phyloP scores from a whole-genome alignment of 2,113 vertebrate genomes.

The Oncorhynchus clarkii region DNA sequence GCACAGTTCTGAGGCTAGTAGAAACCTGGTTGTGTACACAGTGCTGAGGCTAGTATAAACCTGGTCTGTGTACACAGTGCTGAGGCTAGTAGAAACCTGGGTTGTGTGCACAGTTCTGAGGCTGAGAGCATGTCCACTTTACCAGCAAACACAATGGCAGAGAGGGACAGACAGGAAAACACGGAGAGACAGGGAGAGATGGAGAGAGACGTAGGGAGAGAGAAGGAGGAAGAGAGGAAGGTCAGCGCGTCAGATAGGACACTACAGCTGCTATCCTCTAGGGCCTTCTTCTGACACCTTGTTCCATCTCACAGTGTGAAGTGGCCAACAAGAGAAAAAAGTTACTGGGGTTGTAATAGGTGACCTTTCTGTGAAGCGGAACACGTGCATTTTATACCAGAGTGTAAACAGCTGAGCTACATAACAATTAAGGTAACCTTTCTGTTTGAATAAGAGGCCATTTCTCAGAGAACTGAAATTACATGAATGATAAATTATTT shows the following conservation, averaged over 20 bases:
- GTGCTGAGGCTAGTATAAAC: too few relatives aligned
- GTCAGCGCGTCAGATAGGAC: slow-evolving; percentile 45
- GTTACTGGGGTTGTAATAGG: slow-evolving; percentile 72
- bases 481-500: slow-evolving; percentile 83
- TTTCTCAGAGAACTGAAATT: slow-evolving; percentile 75
- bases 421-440: slow-evolving; percentile 80
- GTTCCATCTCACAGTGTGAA: slow-evolving; percentile 58
- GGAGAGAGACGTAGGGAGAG: background rate
- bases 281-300: slow-evolving; percentile 48
- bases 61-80: too few relatives aligned
- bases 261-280: slow-evolving; percentile 47
- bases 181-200: background rate
- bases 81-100: background rate
- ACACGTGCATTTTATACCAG: slow-evolving; percentile 74
- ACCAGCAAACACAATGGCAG: background rate
- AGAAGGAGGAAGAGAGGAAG: slow-evolving; percentile 11
- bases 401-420: slow-evolving; percentile 76
- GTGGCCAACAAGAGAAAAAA: slow-evolving; percentile 51
- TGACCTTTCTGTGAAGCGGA: slow-evolving; percentile 78
- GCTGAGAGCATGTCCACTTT: background rate
- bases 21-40: too few relatives aligned
- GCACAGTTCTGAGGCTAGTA: too few relatives aligned
- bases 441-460: slow-evolving; percentile 77
- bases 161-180: background rate
- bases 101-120: background rate